A percentile compares a stretch with the other conserved stretches of the same genome.
phyloP scores from a whole-genome alignment of 2,797 vertebrate genomes.

The Lepus townsendii region DNA sequence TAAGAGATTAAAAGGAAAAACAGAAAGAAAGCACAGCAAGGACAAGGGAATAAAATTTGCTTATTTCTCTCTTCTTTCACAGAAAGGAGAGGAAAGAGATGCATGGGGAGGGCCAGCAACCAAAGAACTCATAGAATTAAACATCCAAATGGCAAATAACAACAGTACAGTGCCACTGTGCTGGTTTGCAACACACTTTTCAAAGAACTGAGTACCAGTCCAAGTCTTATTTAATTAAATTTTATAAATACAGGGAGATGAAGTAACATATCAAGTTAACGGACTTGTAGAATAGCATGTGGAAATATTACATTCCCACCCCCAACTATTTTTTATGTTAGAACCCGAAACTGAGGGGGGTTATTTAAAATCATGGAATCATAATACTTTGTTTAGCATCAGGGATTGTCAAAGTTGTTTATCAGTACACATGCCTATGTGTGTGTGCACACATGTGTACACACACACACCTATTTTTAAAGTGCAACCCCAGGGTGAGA shows the following conservation, averaged over 20 bases:
- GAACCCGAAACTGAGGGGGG: background rate
- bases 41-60: background rate
- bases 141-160: background rate
- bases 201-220: background rate
- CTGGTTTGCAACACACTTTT: background rate
- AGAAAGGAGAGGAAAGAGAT: background rate
- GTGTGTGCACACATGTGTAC: too few relatives aligned
- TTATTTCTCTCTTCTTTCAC: background rate
- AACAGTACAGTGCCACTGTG: background rate
- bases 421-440: background rate
- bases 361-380: constrained; percentile 33
- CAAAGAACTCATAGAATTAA: constrained; percentile 41
- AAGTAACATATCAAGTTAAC: constrained; percentile 57
- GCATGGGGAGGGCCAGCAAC: background rate
- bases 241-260: constrained; percentile 6
- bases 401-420: constrained; percentile 31
- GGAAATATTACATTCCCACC: background rate
- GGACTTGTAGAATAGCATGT: constrained; percentile 13
- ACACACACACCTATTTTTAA: background rate
- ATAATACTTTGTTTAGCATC: constrained; percentile 14
- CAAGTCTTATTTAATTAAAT: constrained; percentile 35
- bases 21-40: background rate
- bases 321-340: constrained; percentile 39
- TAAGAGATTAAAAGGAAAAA: background rate
- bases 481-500: background rate